These are phyloP conservation scores for Petrocephalus schoutedeni DNA, from an alignment of 2,797 vertebrate genomes.

Conservation along the genomic window DNA sequence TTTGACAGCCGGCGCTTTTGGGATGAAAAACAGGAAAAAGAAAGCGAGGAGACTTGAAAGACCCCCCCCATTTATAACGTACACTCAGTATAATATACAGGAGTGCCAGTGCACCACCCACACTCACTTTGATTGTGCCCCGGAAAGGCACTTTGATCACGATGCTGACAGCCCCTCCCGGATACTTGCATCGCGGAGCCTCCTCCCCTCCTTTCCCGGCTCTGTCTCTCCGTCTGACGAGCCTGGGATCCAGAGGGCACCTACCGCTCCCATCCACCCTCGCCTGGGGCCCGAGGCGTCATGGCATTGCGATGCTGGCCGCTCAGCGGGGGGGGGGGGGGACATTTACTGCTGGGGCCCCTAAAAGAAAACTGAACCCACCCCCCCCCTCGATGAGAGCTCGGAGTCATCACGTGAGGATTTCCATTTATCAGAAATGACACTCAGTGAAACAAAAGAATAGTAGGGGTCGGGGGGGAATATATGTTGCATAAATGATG, in stretches of 20 bases:
- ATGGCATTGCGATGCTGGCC: background rate
- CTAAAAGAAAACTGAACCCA: too few species aligned
- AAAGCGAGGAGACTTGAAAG: background rate
- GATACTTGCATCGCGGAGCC: slow-evolving; percentile 56
- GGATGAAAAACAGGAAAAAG: background rate
- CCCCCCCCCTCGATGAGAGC: too few species aligned
- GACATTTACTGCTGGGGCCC: too few species aligned
- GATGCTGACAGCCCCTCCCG: slow-evolving; percentile 55
- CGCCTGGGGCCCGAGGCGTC: slow-evolving; percentile 14
- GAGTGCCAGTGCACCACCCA: slow-evolving; percentile 21
- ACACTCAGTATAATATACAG: background rate
- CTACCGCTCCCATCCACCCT: slow-evolving; percentile 43
- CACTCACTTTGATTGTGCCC: slow-evolving; percentile 47
- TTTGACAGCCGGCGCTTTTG: background rate
- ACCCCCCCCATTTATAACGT: background rate
- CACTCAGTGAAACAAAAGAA: too few species aligned
- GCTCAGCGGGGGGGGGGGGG: background rate
- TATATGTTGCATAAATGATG: too few species aligned
- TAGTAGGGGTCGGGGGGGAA: too few species aligned
- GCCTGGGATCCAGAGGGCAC: slow-evolving; percentile 43
- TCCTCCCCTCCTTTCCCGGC: slow-evolving; percentile 55
- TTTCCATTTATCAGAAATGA: too few species aligned
- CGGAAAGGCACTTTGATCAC: slow-evolving; percentile 65
- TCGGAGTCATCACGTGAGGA: too few species aligned
- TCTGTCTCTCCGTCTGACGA: slow-evolving; percentile 48